Conservation (phyloP, 2,113 vertebrate genomes). For the Larimichthys polyactis region DNA sequence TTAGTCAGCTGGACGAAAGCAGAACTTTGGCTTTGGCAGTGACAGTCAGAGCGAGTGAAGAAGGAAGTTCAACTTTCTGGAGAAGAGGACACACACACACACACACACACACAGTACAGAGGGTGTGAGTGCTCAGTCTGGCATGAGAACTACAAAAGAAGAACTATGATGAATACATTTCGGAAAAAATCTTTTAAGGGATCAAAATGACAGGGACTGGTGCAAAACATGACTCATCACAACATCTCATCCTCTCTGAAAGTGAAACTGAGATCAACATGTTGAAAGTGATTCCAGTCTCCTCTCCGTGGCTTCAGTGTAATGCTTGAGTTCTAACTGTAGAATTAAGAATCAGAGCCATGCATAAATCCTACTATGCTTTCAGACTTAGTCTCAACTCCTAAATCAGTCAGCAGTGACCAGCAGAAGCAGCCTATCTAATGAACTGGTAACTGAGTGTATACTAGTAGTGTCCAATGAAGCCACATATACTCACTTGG, state of each 20-base stretch:
- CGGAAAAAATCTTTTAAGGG: not conserved
- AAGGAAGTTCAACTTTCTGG: not conserved
- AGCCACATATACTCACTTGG: too few relatives aligned
- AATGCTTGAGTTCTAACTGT: not conserved
- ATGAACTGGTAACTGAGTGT: not conserved
- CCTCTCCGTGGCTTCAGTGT: not conserved
- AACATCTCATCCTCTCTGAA: not conserved
- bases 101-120: not conserved
- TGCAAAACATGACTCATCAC: not conserved
- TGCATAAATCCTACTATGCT: not conserved
- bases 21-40: not conserved
- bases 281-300: not conserved
- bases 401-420: not conserved
- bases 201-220: not conserved
- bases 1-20: not conserved
- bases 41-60: not conserved
- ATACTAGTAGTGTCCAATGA: not conserved
- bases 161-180: not conserved
- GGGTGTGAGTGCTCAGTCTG: not conserved
- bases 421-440: not conserved
- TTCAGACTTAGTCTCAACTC: not conserved
- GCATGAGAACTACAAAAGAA: not conserved
- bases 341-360: not conserved
- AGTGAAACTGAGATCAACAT: conserved; percentile 21
- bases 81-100: not conserved